These are phyloP conservation scores for Drosophila paranaensis DNA, from an alignment of 2,888 invertebrate genomes.

Conservation along the genomic window DNA sequence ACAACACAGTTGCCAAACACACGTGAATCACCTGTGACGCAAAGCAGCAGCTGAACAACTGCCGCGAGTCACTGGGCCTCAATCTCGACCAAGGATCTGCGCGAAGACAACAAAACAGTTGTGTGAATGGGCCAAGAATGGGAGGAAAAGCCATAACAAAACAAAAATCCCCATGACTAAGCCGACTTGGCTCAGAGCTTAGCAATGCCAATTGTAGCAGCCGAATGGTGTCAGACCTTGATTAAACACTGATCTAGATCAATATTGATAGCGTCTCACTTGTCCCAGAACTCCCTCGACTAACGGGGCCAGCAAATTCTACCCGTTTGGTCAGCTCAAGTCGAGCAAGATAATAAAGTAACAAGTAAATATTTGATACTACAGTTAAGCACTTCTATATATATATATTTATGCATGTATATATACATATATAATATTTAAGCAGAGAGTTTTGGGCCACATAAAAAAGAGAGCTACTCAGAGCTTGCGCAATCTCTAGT, in stretches of 20 bases:
- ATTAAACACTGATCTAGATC: neutral
- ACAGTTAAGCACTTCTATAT: neutral
- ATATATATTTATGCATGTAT: no score
- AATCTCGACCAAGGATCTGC: constrained; percentile 2
- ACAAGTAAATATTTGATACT: neutral
- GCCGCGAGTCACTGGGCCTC: constrained; percentile 7
- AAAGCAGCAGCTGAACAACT: constrained; percentile 7
- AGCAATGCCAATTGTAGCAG: neutral
- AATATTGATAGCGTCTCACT: neutral
- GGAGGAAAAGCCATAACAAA: neutral
- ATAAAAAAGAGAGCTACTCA: neutral
- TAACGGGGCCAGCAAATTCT: neutral
- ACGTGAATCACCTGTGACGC: constrained; percentile 49
- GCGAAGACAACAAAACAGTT: constrained; percentile 12
- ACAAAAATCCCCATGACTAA: neutral
- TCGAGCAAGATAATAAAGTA: no score
- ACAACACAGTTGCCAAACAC: constrained; percentile 1
- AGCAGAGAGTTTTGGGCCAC: neutral
- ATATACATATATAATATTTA: no score
- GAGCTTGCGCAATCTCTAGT: neutral
- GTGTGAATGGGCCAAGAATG: neutral
- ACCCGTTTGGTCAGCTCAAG: neutral
- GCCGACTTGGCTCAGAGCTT: no score
- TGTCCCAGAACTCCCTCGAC: neutral
- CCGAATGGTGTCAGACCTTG: no score